Evolutionary conservation across 2,888 invertebrate genomes (phyloP).

Genomic region (Drosophila parthenogenetica): DNA sequence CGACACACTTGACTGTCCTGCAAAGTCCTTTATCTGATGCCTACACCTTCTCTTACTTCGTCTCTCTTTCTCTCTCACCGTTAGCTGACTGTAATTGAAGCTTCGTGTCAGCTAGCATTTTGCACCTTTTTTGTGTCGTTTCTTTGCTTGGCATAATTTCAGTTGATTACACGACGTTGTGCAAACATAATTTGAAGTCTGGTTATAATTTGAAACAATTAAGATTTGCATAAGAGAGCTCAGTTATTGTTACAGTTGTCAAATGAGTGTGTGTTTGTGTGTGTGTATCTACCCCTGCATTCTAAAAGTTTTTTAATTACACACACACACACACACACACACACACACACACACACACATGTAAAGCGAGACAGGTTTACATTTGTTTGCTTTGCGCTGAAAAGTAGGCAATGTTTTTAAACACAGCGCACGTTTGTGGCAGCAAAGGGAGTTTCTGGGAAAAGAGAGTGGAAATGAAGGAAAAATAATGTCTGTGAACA

Average conservation of each 20-base stretch:
- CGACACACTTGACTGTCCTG: slow-evolving; percentile 37
- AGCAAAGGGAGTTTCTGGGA: background rate
- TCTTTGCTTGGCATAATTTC: slow-evolving; percentile 28
- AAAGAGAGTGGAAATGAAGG: background rate
- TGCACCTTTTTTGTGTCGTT: slow-evolving; percentile 4
- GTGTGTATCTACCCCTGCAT: slow-evolving; percentile 45
- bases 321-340: slow-evolving; percentile 15
- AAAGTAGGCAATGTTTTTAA: slow-evolving; percentile 41
- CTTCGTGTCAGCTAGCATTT: slow-evolving; percentile 25
- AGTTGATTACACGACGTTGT: slow-evolving; percentile 58
- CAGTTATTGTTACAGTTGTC: slow-evolving; percentile 45
- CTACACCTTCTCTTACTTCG: background rate
- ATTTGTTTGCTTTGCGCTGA: slow-evolving; percentile 29
- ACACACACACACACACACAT: slow-evolving; percentile 5
- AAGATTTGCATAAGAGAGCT: slow-evolving; percentile 71
- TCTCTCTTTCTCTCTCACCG: background rate
- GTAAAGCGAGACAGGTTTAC: slow-evolving; percentile 4
- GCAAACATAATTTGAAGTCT: slow-evolving; percentile 64
- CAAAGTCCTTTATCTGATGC: slow-evolving; percentile 36
- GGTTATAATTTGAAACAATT: slow-evolving; percentile 66
- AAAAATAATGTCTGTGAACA: slow-evolving; percentile 10
- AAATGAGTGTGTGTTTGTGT: slow-evolving; percentile 38
- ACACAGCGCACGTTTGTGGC: slow-evolving; percentile 1
- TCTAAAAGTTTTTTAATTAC: slow-evolving; percentile 77
- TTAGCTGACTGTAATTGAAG: slow-evolving; percentile 38